phyloP scores from a whole-genome alignment of 2,797 vertebrate species.

The Poecilia picta region DNA sequence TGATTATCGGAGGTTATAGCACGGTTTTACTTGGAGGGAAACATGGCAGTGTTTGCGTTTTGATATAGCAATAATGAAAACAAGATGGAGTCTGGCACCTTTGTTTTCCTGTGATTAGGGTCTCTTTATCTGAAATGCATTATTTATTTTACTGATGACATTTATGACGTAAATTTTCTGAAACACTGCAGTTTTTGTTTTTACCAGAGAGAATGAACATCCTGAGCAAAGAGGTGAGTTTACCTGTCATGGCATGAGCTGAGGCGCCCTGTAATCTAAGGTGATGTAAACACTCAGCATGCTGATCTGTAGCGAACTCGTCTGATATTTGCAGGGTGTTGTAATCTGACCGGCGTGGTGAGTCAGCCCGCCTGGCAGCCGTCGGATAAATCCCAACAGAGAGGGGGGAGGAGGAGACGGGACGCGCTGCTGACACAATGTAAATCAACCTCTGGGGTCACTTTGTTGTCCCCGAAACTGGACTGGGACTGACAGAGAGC shows the following conservation, averaged over 20 bases:
- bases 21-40: slow-evolving; percentile 14
- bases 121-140: slow-evolving; percentile 3
- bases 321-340: slow-evolving; percentile 27
- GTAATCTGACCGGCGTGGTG: slow-evolving; percentile 60
- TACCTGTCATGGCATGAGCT: neutral
- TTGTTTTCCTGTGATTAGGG: slow-evolving; percentile 10
- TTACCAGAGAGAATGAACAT: neutral
- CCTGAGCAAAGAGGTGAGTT: neutral
- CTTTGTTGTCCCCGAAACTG: slow-evolving; percentile 44
- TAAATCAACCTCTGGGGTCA: slow-evolving; percentile 72
- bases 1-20: slow-evolving; percentile 49
- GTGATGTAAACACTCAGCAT: slow-evolving; percentile 8
- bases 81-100: slow-evolving; percentile 17
- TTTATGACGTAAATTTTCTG: neutral
- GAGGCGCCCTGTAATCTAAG: neutral
- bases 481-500: slow-evolving; percentile 10
- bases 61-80: slow-evolving; percentile 57
- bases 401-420: slow-evolving; percentile 25
- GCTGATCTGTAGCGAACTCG: slow-evolving; percentile 5
- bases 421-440: slow-evolving; percentile 54
- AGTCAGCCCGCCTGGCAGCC: slow-evolving; percentile 51
- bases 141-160: slow-evolving; percentile 20
- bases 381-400: slow-evolving; percentile 51
- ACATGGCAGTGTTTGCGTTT: slow-evolving; percentile 50
- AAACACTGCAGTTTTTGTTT: neutral